A percentile compares a stretch with the other conserved stretches of the same genome.
Evolutionary conservation across 2,888 invertebrate species (phyloP).

Genomic region (Ichneumon xanthorius): DNA sequence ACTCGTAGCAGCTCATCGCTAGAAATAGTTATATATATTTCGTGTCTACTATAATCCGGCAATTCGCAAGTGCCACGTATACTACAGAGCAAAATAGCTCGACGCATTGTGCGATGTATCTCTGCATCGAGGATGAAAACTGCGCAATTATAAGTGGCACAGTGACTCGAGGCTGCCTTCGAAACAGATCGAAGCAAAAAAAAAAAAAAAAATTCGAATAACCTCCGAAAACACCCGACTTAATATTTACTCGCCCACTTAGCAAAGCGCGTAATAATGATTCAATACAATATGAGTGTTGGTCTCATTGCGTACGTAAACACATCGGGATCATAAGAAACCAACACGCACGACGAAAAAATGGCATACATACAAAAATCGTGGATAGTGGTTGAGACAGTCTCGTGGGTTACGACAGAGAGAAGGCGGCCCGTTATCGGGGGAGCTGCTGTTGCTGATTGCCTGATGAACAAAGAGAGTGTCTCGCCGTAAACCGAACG

Average conservation of each 20-base stretch:
- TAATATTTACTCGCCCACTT: background rate
- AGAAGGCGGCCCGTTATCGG: constrained; percentile 83
- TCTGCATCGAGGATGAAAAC: constrained; percentile 33
- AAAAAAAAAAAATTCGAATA: constrained; percentile 34
- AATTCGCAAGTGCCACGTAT: constrained; percentile 45
- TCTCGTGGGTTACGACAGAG: constrained; percentile 85
- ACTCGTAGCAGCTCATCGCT: constrained; percentile 43
- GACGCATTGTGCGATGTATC: background rate
- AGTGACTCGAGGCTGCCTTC: constrained; percentile 26
- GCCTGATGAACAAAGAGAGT: constrained; percentile 81
- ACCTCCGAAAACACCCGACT: background rate
- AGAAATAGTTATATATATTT: constrained; percentile 56
- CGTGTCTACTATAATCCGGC: constrained; percentile 29
- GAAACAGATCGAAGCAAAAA: background rate
- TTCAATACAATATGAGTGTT: background rate
- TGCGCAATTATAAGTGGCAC: constrained; percentile 44
- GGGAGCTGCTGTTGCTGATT: constrained; percentile 80
- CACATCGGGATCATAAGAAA: background rate
- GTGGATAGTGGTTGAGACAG: constrained; percentile 80
- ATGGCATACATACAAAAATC: constrained; percentile 7
- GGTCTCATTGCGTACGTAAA: constrained; percentile 21
- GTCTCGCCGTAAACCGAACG: constrained; percentile 71
- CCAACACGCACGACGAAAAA: background rate
- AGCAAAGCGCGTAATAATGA: background rate
- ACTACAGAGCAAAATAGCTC: background rate